These are phyloP conservation scores for Harpalus rufipes DNA, from an alignment of 2,888 invertebrate genomes.

Conservation along the genomic window DNA sequence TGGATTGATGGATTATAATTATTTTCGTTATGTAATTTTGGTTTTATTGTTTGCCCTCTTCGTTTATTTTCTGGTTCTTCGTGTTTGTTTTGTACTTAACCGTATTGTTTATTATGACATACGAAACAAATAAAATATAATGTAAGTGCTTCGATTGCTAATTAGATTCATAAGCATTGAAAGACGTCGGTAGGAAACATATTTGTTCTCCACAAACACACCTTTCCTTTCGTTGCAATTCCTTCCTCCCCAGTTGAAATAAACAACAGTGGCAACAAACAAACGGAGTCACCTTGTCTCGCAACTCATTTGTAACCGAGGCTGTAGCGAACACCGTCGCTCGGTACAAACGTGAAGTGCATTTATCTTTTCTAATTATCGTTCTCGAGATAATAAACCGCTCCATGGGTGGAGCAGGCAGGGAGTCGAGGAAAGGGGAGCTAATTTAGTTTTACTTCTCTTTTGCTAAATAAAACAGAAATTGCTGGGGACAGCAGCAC, in stretches of 20 bases:
- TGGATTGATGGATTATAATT: too few relatives aligned
- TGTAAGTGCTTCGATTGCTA: not conserved
- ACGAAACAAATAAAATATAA: too few relatives aligned
- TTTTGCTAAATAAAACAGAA: conserved; percentile 67
- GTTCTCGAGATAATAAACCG: conserved; percentile 66
- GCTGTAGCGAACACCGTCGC: conserved; percentile 18
- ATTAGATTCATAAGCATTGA: not conserved
- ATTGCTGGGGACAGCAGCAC: conserved; percentile 62
- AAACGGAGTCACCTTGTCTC: conserved; percentile 46
- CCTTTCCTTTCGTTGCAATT: not conserved
- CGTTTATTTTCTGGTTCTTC: too few relatives aligned
- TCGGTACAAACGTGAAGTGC: conserved; percentile 64
- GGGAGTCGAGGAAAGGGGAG: conserved; percentile 18
- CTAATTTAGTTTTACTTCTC: conserved; percentile 66
- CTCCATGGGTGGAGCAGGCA: conserved; percentile 36
- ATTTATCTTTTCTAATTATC: conserved; percentile 67
- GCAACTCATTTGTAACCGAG: conserved; percentile 54
- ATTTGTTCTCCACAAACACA: conserved; percentile 48
- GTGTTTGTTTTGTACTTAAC: too few relatives aligned
- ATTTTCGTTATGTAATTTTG: too few relatives aligned
- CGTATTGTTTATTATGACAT: too few relatives aligned
- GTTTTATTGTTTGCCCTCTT: too few relatives aligned
- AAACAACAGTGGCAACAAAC: conserved; percentile 34
- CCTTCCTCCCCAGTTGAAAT: conserved; percentile 14
- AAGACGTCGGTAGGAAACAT: conserved; percentile 9